Evolutionary conservation across 1,140 invertebrate species (phyloP).

Genomic region (Chlorops oryzae): DNA sequence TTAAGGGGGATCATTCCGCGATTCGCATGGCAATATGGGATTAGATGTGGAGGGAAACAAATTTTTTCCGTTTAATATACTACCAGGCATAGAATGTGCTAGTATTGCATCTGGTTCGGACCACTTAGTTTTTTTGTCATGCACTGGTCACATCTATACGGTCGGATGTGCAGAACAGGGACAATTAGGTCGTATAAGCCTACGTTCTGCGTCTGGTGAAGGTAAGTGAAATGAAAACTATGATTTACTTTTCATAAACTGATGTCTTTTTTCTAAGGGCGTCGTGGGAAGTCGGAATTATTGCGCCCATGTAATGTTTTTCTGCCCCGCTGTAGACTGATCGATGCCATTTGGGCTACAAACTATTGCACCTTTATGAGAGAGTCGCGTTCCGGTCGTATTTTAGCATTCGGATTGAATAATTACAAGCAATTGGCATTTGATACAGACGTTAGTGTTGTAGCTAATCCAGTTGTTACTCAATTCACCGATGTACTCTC

Average conservation of each 20-base stretch:
- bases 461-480: conserved; percentile 32
- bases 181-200: conserved; percentile 57
- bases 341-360: conserved; percentile 79
- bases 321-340: conserved; percentile 55
- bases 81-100: conserved; percentile 54
- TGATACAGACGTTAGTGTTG: conserved; percentile 20
- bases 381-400: conserved; percentile 58
- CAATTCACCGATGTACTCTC: conserved; percentile 30
- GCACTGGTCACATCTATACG: conserved; percentile 69
- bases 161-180: conserved; percentile 90
- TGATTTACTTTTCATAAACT: too few relatives aligned
- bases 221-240: conserved; percentile 30
- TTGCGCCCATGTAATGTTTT: conserved; percentile 55
- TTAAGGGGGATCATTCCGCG: conserved; percentile 88
- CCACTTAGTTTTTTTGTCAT: conserved; percentile 79
- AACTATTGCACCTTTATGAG: conserved; percentile 74
- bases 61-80: conserved; percentile 56
- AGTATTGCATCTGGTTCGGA: conserved; percentile 82
- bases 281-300: conserved; percentile 66
- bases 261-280: conserved; percentile 33
- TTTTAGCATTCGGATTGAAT: conserved; percentile 87
- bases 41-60: conserved; percentile 62
- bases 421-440: conserved; percentile 77
- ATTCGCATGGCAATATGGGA: conserved; percentile 84
- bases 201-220: conserved; percentile 37